Percentiles rank a stretch among this genome's conserved stretches.
Evolutionary conservation across 2,888 invertebrate species (phyloP).

Genomic region (Coenonympha arcania): DNA sequence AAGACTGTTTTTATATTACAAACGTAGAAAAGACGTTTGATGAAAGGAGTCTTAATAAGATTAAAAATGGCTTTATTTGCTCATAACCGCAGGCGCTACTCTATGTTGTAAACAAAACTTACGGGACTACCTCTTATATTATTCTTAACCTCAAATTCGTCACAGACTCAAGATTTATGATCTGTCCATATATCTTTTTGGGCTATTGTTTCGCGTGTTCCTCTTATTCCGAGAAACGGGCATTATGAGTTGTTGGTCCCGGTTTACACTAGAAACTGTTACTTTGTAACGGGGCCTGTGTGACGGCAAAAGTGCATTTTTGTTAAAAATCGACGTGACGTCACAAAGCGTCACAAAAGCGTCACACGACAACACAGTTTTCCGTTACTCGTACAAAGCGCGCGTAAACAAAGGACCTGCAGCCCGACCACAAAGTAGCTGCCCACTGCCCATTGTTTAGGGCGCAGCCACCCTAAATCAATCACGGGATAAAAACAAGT

Average conservation of each 20-base stretch:
- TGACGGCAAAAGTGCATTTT: constrained; percentile 66
- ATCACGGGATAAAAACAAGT: constrained; percentile 30
- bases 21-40: not conserved
- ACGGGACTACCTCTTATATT: constrained; percentile 40
- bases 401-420: constrained; percentile 48
- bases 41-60: constrained; percentile 10
- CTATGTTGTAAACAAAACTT: constrained; percentile 40
- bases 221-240: constrained; percentile 57
- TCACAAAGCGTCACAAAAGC: constrained; percentile 56
- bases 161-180: constrained; percentile 53
- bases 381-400: constrained; percentile 61
- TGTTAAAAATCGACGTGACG: constrained; percentile 61
- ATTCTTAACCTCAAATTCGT: constrained; percentile 68
- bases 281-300: constrained; percentile 50
- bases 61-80: constrained; percentile 23
- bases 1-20: not conserved
- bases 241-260: constrained; percentile 54
- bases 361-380: constrained; percentile 39
- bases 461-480: constrained; percentile 44
- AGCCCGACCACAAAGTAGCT: constrained; percentile 63
- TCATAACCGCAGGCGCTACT: constrained; percentile 47
- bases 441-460: constrained; percentile 48
- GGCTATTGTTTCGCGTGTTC: constrained; percentile 54
- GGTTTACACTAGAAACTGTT: constrained; percentile 70
- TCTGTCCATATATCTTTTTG: constrained; percentile 55